phyloP scores from a whole-genome alignment of 2,113 vertebrate genomes.

The Eulacestoma nigropectus region DNA sequence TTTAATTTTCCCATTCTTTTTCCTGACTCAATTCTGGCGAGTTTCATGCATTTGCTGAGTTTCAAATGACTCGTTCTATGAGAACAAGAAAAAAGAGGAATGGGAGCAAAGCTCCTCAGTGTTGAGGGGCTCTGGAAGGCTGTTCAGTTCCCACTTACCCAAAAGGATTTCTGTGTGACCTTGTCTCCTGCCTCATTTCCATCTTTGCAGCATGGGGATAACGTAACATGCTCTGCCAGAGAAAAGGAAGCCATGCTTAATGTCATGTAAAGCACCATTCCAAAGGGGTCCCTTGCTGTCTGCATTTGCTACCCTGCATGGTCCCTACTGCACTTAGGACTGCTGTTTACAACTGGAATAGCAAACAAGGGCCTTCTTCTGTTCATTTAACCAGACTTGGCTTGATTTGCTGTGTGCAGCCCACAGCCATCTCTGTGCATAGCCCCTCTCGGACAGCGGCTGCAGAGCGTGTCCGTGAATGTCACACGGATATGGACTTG shows the following conservation, averaged over 20 bases:
- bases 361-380: not conserved
- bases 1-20: not conserved
- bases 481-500: rapidly evolving
- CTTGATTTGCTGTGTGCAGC: not conserved
- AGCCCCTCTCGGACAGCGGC: not conserved
- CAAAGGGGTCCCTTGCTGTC: not conserved
- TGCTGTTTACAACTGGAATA: not conserved
- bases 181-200: not conserved
- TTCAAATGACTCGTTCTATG: not conserved
- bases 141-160: not conserved
- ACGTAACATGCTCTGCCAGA: not conserved
- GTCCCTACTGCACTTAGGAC: not conserved
- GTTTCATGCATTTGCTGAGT: not conserved
- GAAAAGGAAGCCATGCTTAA: not conserved
- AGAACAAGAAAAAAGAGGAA: not conserved
- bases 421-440: not conserved
- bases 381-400: not conserved
- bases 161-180: not conserved
- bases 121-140: not conserved
- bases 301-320: not conserved
- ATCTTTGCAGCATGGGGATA: not conserved
- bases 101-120: not conserved
- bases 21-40: not conserved
- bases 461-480: not conserved
- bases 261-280: not conserved